Conservation (phyloP, 2,113 vertebrate genomes). For the Ptychochromis oligacanthus region DNA sequence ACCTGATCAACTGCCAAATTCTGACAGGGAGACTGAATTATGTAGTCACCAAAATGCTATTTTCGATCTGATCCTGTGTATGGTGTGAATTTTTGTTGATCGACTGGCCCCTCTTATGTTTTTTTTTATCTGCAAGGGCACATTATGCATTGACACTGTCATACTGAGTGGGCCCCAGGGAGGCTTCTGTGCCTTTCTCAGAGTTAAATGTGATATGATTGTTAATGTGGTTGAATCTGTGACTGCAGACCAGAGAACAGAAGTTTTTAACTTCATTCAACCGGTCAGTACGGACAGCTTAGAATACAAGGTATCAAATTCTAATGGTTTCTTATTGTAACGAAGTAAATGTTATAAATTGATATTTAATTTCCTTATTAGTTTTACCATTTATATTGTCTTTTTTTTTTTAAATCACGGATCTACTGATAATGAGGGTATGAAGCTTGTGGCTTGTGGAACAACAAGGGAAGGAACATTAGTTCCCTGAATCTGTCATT, state of each 20-base stretch:
- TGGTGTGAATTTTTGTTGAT: not conserved
- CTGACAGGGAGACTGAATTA: constrained; percentile 1
- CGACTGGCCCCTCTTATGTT: not conserved
- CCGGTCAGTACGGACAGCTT: not conserved
- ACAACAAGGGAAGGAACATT: no score
- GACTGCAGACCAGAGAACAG: not conserved
- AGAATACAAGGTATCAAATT: no score
- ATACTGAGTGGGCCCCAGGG: not conserved
- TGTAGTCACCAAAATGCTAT: constrained; percentile 17
- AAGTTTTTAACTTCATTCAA: not conserved
- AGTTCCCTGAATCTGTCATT: no score
- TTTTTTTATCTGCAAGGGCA: constrained; percentile 9
- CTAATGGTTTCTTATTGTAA: no score
- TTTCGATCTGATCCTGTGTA: not conserved
- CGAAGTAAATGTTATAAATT: no score
- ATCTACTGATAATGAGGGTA: no score
- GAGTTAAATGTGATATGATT: not conserved
- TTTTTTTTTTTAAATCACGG: no score
- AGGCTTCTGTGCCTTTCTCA: not conserved
- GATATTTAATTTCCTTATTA: no score
- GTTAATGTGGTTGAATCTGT: not conserved
- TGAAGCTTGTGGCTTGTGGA: no score
- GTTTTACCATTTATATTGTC: no score
- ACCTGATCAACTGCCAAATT: constrained; percentile 16
- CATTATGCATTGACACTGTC: not conserved